phyloP scores from a whole-genome alignment of 2,113 vertebrate genomes.

The Hemicordylus capensis region DNA sequence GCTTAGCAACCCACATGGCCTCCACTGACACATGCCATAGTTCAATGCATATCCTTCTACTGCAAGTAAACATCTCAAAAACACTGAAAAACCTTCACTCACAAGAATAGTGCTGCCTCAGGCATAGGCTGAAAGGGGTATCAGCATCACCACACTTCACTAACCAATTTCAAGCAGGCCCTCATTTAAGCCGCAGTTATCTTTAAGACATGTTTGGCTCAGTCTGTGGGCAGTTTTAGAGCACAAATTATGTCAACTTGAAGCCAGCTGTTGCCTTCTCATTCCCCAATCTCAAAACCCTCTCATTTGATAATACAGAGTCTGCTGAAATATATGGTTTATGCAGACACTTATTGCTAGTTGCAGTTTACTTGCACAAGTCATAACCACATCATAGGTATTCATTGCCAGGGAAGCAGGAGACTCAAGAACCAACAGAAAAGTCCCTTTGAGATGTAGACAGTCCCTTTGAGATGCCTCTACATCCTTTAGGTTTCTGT shows the following conservation, averaged over 20 bases:
- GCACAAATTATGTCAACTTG: background rate
- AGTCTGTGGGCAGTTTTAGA: background rate
- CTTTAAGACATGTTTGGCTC: background rate
- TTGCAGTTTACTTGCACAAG: background rate
- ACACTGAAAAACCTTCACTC: background rate
- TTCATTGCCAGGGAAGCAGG: background rate
- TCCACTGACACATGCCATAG: background rate
- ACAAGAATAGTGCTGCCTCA: background rate
- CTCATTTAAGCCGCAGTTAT: background rate
- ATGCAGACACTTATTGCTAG: background rate
- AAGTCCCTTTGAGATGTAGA: background rate
- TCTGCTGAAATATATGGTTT: background rate
- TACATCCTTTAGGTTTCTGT: background rate
- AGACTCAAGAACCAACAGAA: background rate
- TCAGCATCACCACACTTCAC: background rate
- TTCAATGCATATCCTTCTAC: background rate
- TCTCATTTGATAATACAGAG: background rate
- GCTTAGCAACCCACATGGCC: background rate
- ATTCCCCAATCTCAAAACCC: background rate
- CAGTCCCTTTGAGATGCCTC: background rate
- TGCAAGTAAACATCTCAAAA: background rate
- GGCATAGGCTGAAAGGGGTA: background rate
- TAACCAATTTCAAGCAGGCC: background rate
- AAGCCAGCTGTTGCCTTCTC: conserved; percentile 1
- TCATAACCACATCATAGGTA: background rate